Base-by-base conservation (phyloP, 2,888 invertebrate genomes). In the Catocala fraxini region DNA sequence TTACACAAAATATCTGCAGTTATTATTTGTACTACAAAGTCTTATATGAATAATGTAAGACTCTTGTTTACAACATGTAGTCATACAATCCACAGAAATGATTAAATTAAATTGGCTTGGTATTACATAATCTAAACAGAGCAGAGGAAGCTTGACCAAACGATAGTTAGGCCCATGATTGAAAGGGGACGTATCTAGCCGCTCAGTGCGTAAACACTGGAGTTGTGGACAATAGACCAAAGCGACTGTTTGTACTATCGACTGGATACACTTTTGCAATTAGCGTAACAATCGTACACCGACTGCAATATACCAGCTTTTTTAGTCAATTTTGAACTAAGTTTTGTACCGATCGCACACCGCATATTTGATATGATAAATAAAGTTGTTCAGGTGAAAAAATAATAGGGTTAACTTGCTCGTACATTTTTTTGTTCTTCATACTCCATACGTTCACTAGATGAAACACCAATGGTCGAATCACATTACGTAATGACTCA, bases 171-270 rank as follows among this genome's bases (percentile, higher is more conserved):
- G 76, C 79, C 77, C 80, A 80, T 87, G 86, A 89, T 89, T 91
- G 88, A 89, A 89, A 88, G 87, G 84, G 83, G 87, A 83, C 79
- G 84, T 74, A 80, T 78, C 80, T 78, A 77, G 79, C 75, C 75
- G 78, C 71, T 75, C 76, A 66, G 73, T 75, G 58, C 58, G 79
- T 82, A 89, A 89, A 89, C 86, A 89, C 71, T 68, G 74, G 81
- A 87, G 84, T 81, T 84, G 82, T 84, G 86, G 84, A 91, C 89
- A 89, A 90, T 88, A 79, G 86, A 73, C 83, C 83, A 80, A 85
- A 85, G 84, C 84, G 79, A 80, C 78, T 88, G 88, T 89, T 89
- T 89, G 85, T 81, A 80, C 79, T 82, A 77, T 77, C 82, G 76
- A 73, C 73, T 73, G 81, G 74, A 80, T 83, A 85, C 84, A 86